Evolutionary conservation across 2,888 invertebrate genomes (phyloP).

Genomic region (Callyntrura sp.): DNA sequence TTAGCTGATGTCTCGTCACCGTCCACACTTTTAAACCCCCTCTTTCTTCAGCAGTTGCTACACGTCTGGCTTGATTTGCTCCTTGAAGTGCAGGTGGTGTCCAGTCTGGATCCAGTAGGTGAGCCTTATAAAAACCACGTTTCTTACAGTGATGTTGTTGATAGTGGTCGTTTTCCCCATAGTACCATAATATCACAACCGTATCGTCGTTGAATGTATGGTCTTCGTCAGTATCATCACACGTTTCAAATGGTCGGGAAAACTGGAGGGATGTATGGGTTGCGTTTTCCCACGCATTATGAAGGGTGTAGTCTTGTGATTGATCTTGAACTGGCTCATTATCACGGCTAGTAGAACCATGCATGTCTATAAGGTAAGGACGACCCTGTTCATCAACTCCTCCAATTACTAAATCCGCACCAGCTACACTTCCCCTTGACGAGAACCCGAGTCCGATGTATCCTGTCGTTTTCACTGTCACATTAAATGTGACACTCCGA

Average conservation of each 20-base stretch:
- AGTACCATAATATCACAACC: not conserved
- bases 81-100: not conserved
- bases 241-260: not conserved
- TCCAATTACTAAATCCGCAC: slow-evolving; percentile 7
- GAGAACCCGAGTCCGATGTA: too few relatives aligned
- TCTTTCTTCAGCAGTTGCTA: not conserved
- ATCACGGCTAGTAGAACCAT: not conserved
- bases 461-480: too few relatives aligned
- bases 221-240: not conserved
- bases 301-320: slow-evolving; percentile 10
- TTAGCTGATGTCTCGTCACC: not conserved
- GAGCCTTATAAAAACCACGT: not conserved
- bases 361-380: slow-evolving; percentile 20
- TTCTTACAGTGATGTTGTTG: too few relatives aligned
- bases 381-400: not conserved
- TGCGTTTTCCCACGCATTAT: not conserved
- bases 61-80: not conserved
- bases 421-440: too few relatives aligned
- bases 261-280: slow-evolving; percentile 1
- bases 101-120: slow-evolving; percentile 21
- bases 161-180: not conserved
- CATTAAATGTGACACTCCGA: too few relatives aligned
- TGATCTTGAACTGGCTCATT: not conserved
- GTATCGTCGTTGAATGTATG: not conserved
- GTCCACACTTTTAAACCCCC: slow-evolving; percentile 1